Evolutionary conservation across 35 echinoderm and acorn worm species (phyloP), one percentile per base, ranked within the genome.

Genomic region (Apostichopus californicus): DNA sequence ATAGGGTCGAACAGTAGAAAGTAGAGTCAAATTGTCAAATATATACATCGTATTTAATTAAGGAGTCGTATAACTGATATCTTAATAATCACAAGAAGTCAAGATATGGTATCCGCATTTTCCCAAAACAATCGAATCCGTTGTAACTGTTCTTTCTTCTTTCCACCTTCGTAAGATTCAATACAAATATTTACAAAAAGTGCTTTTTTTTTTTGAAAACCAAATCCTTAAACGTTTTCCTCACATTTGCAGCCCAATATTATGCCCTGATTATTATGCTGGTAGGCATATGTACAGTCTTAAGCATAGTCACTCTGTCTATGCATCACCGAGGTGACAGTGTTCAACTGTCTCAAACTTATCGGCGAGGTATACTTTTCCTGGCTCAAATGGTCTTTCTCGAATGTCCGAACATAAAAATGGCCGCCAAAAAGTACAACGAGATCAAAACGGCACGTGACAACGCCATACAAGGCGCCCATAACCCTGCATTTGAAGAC

Each of bases 281-380:
- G 54, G 94, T 94, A 1, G 96, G 96, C 57, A 25, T 98, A 23
- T 95, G 92, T 57, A 90, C 94, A n/a, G 79, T 78, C 9, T 77
- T 94, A 5, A 93, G 94, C 61, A 93, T 98, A 4, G 83, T 95
- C 11, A 93, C 83, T 0, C 25, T 94, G 20, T 87, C 77, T 15
- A 90, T 95, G 11, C 96, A 98, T 57, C 92, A 98, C 77, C 90
- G 87, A 5, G 94, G 96, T 1, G 93, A 94, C 90, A 94, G 94
- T 78, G 79, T 90, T 9, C 77, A 92, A 73, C 92, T 94, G 14
- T 94, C 96, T 20, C 64, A 82, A 70, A 92, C 92, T 79, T 71
- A 92, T 52, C 94, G 92, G 17, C 73, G 26, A 24, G 75, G 89
- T n/a, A 66, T 95, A 17, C 81, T 98, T 5, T 91, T 91, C 22